These are phyloP conservation scores for Anodontia alba DNA, from an alignment of 2,888 invertebrate genomes.

Conservation along the genomic window DNA sequence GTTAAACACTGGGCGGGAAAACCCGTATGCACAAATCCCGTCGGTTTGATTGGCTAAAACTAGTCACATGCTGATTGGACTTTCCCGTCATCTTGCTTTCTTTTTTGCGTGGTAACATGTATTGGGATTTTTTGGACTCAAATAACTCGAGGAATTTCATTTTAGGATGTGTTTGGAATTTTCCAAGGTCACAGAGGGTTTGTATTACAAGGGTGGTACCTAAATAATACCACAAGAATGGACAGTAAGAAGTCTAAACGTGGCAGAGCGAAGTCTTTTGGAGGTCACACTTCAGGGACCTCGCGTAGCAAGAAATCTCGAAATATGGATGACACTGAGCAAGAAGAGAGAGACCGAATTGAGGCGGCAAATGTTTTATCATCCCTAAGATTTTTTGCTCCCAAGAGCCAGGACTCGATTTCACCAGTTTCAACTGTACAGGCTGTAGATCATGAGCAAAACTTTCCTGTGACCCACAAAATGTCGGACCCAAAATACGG, in stretches of 20 bases:
- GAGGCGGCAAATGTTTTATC: conserved; percentile 66
- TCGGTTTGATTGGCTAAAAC: conserved; percentile 57
- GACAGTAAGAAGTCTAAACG: conserved; percentile 47
- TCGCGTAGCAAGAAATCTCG: conserved; percentile 45
- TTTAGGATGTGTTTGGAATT: conserved; percentile 26
- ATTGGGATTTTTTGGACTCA: conserved; percentile 50
- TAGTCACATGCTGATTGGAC: conserved; percentile 69
- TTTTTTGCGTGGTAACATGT: conserved; percentile 48
- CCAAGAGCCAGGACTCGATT: conserved; percentile 8
- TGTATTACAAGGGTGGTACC: neutral
- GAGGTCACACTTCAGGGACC: conserved; percentile 40
- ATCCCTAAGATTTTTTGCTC: conserved; percentile 50
- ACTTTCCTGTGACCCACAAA: conserved; percentile 11
- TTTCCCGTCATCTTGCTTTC: conserved; percentile 74
- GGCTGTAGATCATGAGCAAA: neutral
- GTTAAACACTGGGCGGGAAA: conserved; percentile 59
- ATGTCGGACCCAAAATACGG: neutral
- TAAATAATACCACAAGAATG: conserved; percentile 18
- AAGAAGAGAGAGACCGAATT: conserved; percentile 67
- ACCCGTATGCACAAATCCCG: conserved; percentile 49
- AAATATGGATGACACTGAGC: conserved; percentile 51
- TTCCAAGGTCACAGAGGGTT: conserved; percentile 21
- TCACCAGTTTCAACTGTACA: neutral
- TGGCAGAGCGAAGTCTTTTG: conserved; percentile 27
- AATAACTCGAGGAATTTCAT: conserved; percentile 41